Evolutionary conservation across 2,888 invertebrate species (phyloP), one percentile per base, ranked within the genome.

Genomic region (Caprella mutica): DNA sequence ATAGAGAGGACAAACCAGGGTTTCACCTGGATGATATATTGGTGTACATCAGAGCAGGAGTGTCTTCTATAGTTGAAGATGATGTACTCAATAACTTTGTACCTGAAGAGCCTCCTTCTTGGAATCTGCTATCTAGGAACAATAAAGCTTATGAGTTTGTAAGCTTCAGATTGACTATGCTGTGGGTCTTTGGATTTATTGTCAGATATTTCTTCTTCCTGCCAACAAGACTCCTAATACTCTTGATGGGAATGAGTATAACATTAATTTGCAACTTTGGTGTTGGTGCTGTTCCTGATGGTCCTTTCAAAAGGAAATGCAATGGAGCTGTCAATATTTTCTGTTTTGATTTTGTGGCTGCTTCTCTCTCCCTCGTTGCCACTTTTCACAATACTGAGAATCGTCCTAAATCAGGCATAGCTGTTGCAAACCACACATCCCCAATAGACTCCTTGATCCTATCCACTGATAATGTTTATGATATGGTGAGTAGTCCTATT

Each of bases 341-440:
- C 80, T 90, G 91, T 74, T 94, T 94, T 77, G 86, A 91, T 70
- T 84, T 97, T 68, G 77, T 96, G 67, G 88, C 91, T 53, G 83
- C 92, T 62, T 88, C 93, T 52, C 82, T 96, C 69, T 94, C 94
- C 12, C 82, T 86, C 26, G 87, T 89, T 61, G 82, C 89, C 67
- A 85, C 82, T 24, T 89, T 88, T 74, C 87, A 91, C 75, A 86
- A 84, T 72, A 81, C 81, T 52, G 87, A 91, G 71, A 88, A 92
- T 73, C 81, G 81, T 68, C 93, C 93, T 33, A 77, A 76, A 39
- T 43, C 26, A 29, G 81, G 84, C 59, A 97, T 97, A 69, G 97
- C 96, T 76, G 98, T 97, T 29, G 97, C 97, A 46, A 99, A 98
- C 76, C 98, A 98, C 75, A 98, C 98, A 5, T 94, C 94, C 65